Evolutionary conservation across 2,888 invertebrate genomes (phyloP).

Genomic region (Campopleginae sp.): DNA sequence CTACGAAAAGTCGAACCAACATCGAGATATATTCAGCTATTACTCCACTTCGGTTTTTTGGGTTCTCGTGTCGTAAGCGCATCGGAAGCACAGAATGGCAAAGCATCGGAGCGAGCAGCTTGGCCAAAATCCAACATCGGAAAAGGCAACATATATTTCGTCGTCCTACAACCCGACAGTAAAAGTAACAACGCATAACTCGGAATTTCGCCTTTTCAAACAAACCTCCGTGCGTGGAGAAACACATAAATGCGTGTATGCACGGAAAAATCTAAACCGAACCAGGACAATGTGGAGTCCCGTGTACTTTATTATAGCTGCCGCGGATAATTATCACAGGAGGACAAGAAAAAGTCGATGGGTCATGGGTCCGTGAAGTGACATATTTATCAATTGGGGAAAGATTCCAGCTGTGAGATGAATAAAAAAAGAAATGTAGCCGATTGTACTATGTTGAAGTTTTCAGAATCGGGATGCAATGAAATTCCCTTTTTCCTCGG

Average conservation of each 20-base stretch:
- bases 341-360: constrained; percentile 59
- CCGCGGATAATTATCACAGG: constrained; percentile 60
- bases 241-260: constrained; percentile 19
- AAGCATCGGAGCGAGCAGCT: constrained; percentile 56
- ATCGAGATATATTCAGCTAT: constrained; percentile 51
- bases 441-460: no score
- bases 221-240: constrained; percentile 27
- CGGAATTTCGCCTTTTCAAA: constrained; percentile 66
- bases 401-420: no score
- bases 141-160: constrained; percentile 51
- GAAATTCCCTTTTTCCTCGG: no score
- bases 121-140: constrained; percentile 64
- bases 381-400: no score
- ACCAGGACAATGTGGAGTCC: constrained; percentile 3
- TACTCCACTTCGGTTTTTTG: constrained; percentile 58
- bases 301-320: constrained; percentile 60
- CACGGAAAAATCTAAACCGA: constrained; percentile 6
- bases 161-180: constrained; percentile 34
- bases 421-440: no score
- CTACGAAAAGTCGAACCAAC: constrained; percentile 55
- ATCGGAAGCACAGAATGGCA: constrained; percentile 56
- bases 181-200: constrained; percentile 47
- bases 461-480: no score
- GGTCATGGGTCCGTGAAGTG: neutral
- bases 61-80: constrained; percentile 50